Base-by-base conservation (phyloP, 2,113 vertebrate genomes). In the Prionailurus viverrinus region DNA sequence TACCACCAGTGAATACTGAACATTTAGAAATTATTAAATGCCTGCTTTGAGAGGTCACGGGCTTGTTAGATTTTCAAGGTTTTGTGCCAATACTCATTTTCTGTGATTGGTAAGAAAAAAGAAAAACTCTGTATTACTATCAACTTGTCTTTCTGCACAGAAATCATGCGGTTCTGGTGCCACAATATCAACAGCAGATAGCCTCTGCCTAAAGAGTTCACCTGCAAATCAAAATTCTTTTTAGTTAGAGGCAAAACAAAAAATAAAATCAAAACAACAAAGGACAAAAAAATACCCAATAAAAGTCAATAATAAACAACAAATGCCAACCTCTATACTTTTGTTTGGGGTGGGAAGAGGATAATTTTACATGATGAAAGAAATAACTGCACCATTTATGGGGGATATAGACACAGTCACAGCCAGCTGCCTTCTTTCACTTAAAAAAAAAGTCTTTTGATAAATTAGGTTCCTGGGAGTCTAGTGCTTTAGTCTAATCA, bases 111-210 rank as follows among this genome's bases (percentile, higher is more conserved):
- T 78, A 96, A 98, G 96, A 48, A 97, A 8, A 73, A 98, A 98
- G 74, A 69, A 48, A 98, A 98, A 97, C 36, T 36, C 80, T n/a
- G 16, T 69, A 95, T 98, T 98, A 98, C 98, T 96, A 98, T 98
- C 97, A 39, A 71, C 80, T 45, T 97, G 96, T 71, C 82, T 98
- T 98, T 98, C 98, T 98, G 96, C 82, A 97, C 53, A 98, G 61
- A 98, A 97, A 96, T 97, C 74, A 94, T 95, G 97, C 91, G 98
- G 98, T 96, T 98, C 98, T 33, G 98, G 98, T 95, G 98, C 98
- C 97, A 98, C 98, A 98, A 97, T 98, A 92, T 98, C 97, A 98
- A 98, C 69, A 96, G 98, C 92, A 97, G 97, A 79, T 31, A 98
- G 97, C 68, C 91, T 98, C 61, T 95, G 97, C 82, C 98, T 97